A percentile compares a stretch with the other conserved stretches of the same genome.
These are phyloP conservation scores for Metellina segmentata DNA, from an alignment of 2,888 invertebrate genomes.

Conservation along the genomic window DNA sequence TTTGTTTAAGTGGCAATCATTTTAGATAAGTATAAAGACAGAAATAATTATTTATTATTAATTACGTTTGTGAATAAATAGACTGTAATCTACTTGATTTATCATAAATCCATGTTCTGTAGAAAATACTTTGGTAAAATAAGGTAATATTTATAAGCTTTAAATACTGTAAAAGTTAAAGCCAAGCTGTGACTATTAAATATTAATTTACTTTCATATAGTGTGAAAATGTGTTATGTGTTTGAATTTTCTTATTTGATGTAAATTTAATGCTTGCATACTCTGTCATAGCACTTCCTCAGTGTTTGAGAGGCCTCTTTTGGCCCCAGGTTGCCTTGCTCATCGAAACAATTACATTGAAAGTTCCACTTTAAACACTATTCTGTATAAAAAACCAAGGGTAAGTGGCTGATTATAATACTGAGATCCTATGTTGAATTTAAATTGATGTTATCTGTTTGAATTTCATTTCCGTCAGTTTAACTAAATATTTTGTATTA, in stretches of 20 bases:
- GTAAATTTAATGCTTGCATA: not conserved
- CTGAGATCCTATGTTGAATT: too few species aligned
- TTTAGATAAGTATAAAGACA: too few species aligned
- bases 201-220: not conserved
- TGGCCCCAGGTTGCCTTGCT: conserved; percentile 79
- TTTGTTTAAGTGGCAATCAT: too few species aligned
- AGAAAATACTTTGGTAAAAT: too few species aligned
- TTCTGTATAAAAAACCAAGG: conserved; percentile 79
- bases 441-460: too few species aligned
- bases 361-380: conserved; percentile 78
- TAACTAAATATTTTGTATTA: too few species aligned
- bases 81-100: too few species aligned
- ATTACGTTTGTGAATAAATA: too few species aligned
- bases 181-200: not conserved
- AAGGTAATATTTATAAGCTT: not conserved
- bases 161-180: not conserved
- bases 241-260: not conserved
- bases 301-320: conserved; percentile 65
- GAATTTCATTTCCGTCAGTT: too few species aligned
- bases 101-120: too few species aligned
- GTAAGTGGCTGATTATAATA: conserved; percentile 16
- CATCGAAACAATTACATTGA: conserved; percentile 78
- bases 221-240: not conserved
- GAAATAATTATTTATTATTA: too few species aligned
- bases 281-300: not conserved